Evolutionary conservation across 2,113 vertebrate genomes (phyloP).

Genomic region (Planiliza haematocheilus): DNA sequence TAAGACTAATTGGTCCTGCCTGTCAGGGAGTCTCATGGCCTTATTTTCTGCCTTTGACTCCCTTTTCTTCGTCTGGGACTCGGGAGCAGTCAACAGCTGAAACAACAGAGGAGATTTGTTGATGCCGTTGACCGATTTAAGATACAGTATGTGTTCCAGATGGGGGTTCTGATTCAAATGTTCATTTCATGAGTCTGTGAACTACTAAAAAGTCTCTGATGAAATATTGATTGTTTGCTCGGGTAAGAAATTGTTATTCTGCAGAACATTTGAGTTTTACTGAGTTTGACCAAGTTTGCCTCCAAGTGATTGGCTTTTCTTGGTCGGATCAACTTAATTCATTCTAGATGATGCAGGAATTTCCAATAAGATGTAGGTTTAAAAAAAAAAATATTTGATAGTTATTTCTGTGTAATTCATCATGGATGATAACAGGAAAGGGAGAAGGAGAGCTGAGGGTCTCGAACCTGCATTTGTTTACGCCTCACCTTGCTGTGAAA

Average conservation of each 20-base stretch:
- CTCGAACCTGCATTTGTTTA: conserved; percentile 10
- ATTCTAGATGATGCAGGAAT: conserved; percentile 3
- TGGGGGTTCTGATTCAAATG: conserved; percentile 37
- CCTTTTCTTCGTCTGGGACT: conserved; percentile 23
- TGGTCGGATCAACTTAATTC: conserved; percentile 8
- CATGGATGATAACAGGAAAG: neutral
- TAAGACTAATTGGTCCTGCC: conserved; percentile 58
- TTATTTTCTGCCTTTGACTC: conserved; percentile 35
- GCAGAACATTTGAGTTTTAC: conserved; percentile 21
- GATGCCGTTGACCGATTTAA: conserved; percentile 25
- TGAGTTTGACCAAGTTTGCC: conserved; percentile 26
- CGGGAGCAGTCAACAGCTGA: neutral
- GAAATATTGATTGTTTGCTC: conserved; percentile 60
- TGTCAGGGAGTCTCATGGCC: conserved; percentile 38
- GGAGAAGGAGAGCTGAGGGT: neutral
- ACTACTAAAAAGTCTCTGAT: conserved; percentile 51
- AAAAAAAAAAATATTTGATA: too few relatives aligned
- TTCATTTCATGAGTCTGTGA: conserved; percentile 47
- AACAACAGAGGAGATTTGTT: conserved; percentile 18
- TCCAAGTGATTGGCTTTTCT: conserved; percentile 17
- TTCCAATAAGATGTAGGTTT: conserved; percentile 5
- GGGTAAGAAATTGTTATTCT: conserved; percentile 49
- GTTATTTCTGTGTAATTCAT: neutral
- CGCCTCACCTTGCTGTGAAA: neutral
- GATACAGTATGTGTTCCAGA: conserved; percentile 27